Evolutionary conservation across 2,888 invertebrate genomes (phyloP), one percentile per base, ranked within the genome.

Genomic region (Slavum lentiscoides): DNA sequence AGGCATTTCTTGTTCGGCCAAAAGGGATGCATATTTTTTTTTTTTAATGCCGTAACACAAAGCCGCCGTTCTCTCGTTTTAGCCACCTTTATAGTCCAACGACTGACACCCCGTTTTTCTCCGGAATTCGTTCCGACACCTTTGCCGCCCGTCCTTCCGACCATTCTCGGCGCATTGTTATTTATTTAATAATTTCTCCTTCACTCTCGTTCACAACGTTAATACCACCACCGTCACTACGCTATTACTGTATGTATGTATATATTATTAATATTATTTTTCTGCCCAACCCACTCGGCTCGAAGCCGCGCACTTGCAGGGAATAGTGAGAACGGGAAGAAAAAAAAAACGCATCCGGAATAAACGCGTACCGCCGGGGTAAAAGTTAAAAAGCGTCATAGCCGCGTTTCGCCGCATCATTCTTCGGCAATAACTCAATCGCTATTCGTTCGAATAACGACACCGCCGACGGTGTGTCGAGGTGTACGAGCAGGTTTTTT

Each of bases 331-430:
- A 70, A 30, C 4, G 30, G 30, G 30, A 4, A 17, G 30, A 4
- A 17, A 62, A 74, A 76, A 69, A 55, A 77, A 62, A 69, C 61
- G 15, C 77, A 55, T 77, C 64, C 58, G 37, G 55, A 58, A 43
- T n/a, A 43, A 61, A 9, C 59, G 21, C 39, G 53, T 21, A 61
- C 58, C n/a, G 13, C 68, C 66, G 43, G 39, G 21, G 62, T 61
- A 39, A 80, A 80, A 80, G 80, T 80, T 80, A 80, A 80, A 80
- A 80, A 80, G 80, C 77, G 64, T 59, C 76, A 13, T n/a, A 19
- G 62, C 53, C 55, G 30, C 30, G 11, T 80, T 80, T 80, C 64
- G 80, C 80, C 80, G 64, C 80, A 80, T 80, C 80, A 80, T 80
- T 70, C 69, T 61, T 37, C 43, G 64, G 72, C 70, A 80, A 80